phyloP scores from a whole-genome alignment of 2,888 invertebrate genomes.

The Coenonympha glycerion region DNA sequence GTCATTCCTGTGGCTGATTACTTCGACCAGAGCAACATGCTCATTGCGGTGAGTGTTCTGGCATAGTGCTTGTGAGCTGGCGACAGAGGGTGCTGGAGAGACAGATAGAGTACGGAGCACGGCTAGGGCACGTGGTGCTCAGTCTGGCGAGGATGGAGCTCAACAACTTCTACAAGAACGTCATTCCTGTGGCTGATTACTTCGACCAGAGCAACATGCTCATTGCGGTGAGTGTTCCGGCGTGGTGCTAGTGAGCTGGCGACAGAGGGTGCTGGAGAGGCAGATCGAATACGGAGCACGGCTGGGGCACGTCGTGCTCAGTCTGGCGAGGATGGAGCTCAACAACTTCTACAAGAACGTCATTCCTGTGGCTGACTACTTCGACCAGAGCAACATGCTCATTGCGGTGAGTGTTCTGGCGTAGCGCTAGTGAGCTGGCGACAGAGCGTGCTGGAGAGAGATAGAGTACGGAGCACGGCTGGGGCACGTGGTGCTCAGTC shows the following conservation, averaged over 20 bases:
- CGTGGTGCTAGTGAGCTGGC: no score
- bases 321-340: conserved; percentile 90
- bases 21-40: conserved; percentile 89
- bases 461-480: conserved; percentile 93
- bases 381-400: conserved; percentile 87
- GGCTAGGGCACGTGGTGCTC: conserved; percentile 87
- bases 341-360: conserved; percentile 91
- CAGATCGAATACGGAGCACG: conserved; percentile 94
- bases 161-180: conserved; percentile 89
- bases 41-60: conserved; percentile 57
- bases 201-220: conserved; percentile 89
- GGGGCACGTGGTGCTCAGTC: conserved; percentile 86
- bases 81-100: conserved; percentile 88
- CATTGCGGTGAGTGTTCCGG: conserved; percentile 53
- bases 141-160: conserved; percentile 91
- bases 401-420: conserved; percentile 55
- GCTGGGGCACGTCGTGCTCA: conserved; percentile 87
- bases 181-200: conserved; percentile 93
- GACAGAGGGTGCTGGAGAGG: conserved; percentile 87
- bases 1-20: conserved; percentile 94
- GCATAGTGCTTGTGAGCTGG: conserved; percentile 80
- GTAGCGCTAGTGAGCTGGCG: no score
- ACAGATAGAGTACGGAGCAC: conserved; percentile 93
- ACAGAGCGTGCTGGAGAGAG: conserved; percentile 88
- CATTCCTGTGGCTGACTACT: conserved; percentile 93